Evolutionary conservation across 2,888 invertebrate species (phyloP).

Genomic region (Drosophila monieri): DNA sequence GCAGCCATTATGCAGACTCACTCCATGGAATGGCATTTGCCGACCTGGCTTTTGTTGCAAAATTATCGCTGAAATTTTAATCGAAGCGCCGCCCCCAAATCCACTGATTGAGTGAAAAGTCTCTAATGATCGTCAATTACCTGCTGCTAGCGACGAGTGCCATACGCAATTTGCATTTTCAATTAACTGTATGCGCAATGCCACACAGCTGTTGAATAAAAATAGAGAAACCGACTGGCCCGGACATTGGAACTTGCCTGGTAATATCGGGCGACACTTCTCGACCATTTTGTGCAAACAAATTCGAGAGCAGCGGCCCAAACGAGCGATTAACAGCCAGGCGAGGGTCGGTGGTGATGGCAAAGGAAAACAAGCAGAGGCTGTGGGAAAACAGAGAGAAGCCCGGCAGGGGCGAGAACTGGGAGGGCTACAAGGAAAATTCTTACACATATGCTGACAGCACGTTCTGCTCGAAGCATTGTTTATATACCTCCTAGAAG

Average conservation of each 20-base stretch:
- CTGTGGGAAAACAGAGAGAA: constrained; percentile 13
- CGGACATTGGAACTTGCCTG: constrained; percentile 10
- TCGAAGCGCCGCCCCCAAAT: constrained; percentile 44
- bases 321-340: constrained; percentile 53
- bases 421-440: not conserved
- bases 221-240: constrained; percentile 2
- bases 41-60: constrained; percentile 28
- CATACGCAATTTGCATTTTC: constrained; percentile 73
- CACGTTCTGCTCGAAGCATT: constrained; percentile 22
- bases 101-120: constrained; percentile 47
- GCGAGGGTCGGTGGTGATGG: not conserved
- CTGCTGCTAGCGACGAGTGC: constrained; percentile 9
- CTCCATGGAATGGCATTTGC: constrained; percentile 49
- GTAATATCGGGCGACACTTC: constrained; percentile 54
- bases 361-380: constrained; percentile 20
- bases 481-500: constrained; percentile 5
- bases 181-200: constrained; percentile 58
- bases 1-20: constrained; percentile 40
- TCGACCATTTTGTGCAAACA: constrained; percentile 63
- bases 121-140: constrained; percentile 50
- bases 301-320: constrained; percentile 45
- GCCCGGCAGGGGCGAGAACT: not conserved
- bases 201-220: constrained; percentile 17
- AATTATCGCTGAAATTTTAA: constrained; percentile 50
- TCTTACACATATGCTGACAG: constrained; percentile 28